These are phyloP conservation scores for Manduca sexta DNA, from an alignment of 1,140 invertebrate genomes.

Conservation along the genomic window DNA sequence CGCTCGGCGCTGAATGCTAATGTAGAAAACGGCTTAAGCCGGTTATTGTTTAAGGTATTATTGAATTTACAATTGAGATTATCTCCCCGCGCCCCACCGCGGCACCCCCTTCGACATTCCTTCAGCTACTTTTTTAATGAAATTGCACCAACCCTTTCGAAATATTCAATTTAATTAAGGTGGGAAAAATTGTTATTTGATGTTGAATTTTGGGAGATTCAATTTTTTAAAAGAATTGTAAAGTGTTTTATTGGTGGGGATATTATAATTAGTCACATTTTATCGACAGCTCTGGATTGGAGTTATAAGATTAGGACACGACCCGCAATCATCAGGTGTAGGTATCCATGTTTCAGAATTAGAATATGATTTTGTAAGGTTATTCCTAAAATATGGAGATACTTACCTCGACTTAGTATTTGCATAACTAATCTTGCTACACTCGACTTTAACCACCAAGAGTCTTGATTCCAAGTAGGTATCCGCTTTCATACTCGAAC, in stretches of 20 bases:
- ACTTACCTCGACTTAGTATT: too few relatives aligned
- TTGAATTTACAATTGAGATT: constrained; percentile 37
- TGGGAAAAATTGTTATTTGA: background rate
- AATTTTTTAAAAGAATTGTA: background rate
- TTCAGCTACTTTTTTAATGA: constrained; percentile 23
- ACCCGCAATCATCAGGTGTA: too few relatives aligned
- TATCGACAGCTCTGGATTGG: background rate
- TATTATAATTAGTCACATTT: background rate
- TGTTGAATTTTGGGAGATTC: background rate
- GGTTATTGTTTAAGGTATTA: constrained; percentile 42
- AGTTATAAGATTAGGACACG: background rate
- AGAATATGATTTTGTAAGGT: too few relatives aligned
- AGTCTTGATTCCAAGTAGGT: too few relatives aligned
- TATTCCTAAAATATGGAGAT: too few relatives aligned
- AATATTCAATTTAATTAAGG: constrained; percentile 1
- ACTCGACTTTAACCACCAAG: too few relatives aligned
- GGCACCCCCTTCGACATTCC: constrained; percentile 6
- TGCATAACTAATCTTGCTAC: too few relatives aligned
- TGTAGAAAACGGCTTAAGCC: constrained; percentile 28
- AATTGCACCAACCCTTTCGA: constrained; percentile 15
- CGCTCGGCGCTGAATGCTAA: constrained; percentile 22
- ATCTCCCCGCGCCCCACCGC: constrained; percentile 21
- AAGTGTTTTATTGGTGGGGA: background rate
- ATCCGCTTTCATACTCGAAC: too few relatives aligned
- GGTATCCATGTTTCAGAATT: too few relatives aligned